phyloP scores from a whole-genome alignment of 2,797 vertebrate species.

The Acipenser ruthenus region DNA sequence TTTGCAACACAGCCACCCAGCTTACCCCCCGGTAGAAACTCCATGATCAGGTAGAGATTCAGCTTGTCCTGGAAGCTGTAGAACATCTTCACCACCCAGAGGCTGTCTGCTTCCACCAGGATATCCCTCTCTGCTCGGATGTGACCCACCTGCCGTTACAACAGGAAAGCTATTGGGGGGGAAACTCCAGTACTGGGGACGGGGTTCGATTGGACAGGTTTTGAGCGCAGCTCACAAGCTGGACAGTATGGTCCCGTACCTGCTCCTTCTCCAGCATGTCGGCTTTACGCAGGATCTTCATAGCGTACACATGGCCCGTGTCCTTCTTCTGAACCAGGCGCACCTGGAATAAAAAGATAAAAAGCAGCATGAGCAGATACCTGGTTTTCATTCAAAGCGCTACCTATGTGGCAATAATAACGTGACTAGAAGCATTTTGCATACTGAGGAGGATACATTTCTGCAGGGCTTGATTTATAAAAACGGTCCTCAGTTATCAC shows the following conservation, averaged over 20 bases:
- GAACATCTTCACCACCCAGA: slow-evolving; percentile 99
- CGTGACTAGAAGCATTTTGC: too few relatives aligned
- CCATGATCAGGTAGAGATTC: slow-evolving; percentile 99
- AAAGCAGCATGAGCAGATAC: too few relatives aligned
- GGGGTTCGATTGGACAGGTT: too few relatives aligned
- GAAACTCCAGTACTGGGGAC: not conserved
- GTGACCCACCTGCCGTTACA: slow-evolving; percentile 78
- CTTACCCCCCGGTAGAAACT: slow-evolving; percentile 95
- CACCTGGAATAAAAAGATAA: slow-evolving; percentile 56
- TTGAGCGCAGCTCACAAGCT: not conserved
- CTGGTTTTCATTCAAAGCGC: too few relatives aligned
- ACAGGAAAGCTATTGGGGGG: not conserved
- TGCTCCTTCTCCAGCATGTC: slow-evolving; percentile 98
- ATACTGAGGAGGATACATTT: too few relatives aligned
- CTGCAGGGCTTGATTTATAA: too few relatives aligned
- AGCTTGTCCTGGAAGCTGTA: slow-evolving; percentile 98
- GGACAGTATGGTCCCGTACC: slow-evolving; percentile 45
- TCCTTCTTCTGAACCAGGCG: slow-evolving; percentile 97
- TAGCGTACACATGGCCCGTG: slow-evolving; percentile 93
- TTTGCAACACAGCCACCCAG: not conserved
- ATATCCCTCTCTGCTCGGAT: slow-evolving; percentile 95
- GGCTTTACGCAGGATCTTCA: slow-evolving; percentile 96
- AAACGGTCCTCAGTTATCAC: too few relatives aligned
- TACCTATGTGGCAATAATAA: too few relatives aligned
- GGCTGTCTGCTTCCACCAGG: slow-evolving; percentile 92